These are phyloP conservation scores for Zaprionus lachaisei DNA, from an alignment of 1,140 invertebrate genomes.

Conservation along the genomic window DNA sequence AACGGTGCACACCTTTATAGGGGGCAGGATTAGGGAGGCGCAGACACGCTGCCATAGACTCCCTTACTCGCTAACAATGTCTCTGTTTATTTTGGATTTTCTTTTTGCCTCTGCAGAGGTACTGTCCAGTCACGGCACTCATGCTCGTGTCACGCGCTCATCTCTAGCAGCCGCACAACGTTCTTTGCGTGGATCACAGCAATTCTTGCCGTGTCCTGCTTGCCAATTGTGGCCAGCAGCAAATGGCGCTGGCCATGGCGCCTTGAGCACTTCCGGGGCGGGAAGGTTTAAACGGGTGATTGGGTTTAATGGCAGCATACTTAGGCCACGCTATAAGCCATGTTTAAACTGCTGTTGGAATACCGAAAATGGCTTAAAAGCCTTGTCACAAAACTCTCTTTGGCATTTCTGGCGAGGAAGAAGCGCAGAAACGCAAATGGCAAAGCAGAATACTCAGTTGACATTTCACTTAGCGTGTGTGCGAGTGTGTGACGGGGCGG, in stretches of 20 bases:
- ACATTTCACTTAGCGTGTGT: slow-evolving; percentile 52
- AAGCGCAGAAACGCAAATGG: slow-evolving; percentile 33
- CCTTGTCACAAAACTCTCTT: slow-evolving; percentile 39
- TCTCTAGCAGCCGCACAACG: slow-evolving; percentile 16
- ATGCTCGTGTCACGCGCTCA: slow-evolving; percentile 8
- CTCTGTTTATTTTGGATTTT: background rate
- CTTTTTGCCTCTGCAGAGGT: background rate
- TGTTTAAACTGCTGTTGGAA: slow-evolving; percentile 24
- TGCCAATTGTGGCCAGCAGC: slow-evolving; percentile 36
- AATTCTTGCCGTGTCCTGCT: slow-evolving; percentile 25
- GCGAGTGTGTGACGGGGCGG: background rate
- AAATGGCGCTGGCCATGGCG: slow-evolving; percentile 34
- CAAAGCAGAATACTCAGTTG: slow-evolving; percentile 47
- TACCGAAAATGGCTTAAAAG: slow-evolving; percentile 39
- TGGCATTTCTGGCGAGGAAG: slow-evolving; percentile 19
- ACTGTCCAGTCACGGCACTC: background rate
- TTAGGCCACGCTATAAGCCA: slow-evolving; percentile 2
- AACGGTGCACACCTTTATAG: slow-evolving; percentile 9
- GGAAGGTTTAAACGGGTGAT: background rate
- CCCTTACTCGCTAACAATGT: background rate
- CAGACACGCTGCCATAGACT: background rate
- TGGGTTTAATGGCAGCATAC: slow-evolving; percentile 9
- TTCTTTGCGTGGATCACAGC: slow-evolving; percentile 1
- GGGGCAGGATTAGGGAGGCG: background rate
- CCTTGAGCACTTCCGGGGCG: slow-evolving; percentile 31